A percentile compares a stretch with the other conserved stretches of the same genome.
Conservation (phyloP, 2,113 vertebrate genomes). For the Ceyx melanurus region DNA sequence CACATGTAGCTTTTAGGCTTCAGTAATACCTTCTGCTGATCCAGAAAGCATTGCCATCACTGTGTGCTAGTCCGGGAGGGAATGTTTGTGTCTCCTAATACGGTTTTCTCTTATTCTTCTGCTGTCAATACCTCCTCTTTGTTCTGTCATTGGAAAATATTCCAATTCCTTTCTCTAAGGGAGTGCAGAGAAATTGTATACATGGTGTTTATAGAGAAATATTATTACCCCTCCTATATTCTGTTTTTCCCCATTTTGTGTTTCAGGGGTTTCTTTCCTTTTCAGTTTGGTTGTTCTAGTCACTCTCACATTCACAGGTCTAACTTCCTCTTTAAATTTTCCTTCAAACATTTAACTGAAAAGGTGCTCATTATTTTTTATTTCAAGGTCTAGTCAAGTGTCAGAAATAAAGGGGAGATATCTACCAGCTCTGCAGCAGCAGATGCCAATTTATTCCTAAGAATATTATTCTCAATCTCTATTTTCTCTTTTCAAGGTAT, state of each 20-base stretch:
- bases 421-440: slow-evolving; percentile 27
- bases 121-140: background rate
- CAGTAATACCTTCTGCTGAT: background rate
- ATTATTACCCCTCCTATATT: background rate
- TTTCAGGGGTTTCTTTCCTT: background rate
- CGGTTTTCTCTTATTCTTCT: background rate
- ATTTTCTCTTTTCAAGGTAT: slow-evolving; percentile 38
- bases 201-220: background rate
- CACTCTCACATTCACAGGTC: background rate
- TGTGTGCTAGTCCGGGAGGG: background rate
- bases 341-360: slow-evolving; percentile 33
- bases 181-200: background rate
- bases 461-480: slow-evolving; percentile 33
- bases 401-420: slow-evolving; percentile 26
- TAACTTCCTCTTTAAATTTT: slow-evolving; percentile 25
- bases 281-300: background rate
- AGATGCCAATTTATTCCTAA: slow-evolving; percentile 53
- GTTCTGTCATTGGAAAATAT: background rate
- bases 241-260: background rate
- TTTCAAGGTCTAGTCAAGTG: slow-evolving; percentile 51
- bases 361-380: slow-evolving; percentile 65
- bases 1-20: background rate
- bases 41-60: background rate
- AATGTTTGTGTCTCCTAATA: background rate
- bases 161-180: background rate